These are phyloP conservation scores for Saccostrea cuccullata DNA, from an alignment of 1,140 invertebrate genomes.

Conservation along the genomic window DNA sequence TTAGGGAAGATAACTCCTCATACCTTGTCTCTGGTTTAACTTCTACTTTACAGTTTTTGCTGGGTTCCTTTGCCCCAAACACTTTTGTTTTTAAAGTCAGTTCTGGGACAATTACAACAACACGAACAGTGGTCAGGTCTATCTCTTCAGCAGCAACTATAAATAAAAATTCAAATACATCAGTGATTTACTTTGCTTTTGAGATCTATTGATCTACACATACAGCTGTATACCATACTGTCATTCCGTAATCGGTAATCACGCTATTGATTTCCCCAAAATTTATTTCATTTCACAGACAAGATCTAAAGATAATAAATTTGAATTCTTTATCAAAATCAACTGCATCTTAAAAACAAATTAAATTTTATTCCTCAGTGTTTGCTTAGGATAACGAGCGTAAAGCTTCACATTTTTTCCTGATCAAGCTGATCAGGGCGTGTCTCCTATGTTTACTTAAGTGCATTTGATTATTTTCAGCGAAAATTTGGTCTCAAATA, in stretches of 20 bases:
- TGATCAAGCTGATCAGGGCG: background rate
- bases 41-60: constrained; percentile 48
- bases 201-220: background rate
- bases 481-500: background rate
- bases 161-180: background rate
- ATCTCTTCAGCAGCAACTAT: constrained; percentile 57
- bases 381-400: background rate
- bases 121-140: constrained; percentile 48
- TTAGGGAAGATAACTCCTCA: background rate
- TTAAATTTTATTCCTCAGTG: background rate
- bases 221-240: too few relatives aligned
- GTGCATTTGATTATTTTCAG: background rate
- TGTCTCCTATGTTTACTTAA: background rate
- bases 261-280: background rate
- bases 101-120: constrained; percentile 52
- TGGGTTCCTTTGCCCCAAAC: constrained; percentile 50
- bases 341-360: too few relatives aligned
- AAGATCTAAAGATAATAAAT: too few relatives aligned
- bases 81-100: constrained; percentile 46
- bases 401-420: background rate
- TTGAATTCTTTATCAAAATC: too few relatives aligned
- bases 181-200: background rate
- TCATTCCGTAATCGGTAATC: too few relatives aligned
- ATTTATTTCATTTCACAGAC: background rate
- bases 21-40: constrained; percentile 57